Base-by-base conservation (phyloP, 2,888 invertebrate genomes). In the Sphecodes monilicornis region DNA sequence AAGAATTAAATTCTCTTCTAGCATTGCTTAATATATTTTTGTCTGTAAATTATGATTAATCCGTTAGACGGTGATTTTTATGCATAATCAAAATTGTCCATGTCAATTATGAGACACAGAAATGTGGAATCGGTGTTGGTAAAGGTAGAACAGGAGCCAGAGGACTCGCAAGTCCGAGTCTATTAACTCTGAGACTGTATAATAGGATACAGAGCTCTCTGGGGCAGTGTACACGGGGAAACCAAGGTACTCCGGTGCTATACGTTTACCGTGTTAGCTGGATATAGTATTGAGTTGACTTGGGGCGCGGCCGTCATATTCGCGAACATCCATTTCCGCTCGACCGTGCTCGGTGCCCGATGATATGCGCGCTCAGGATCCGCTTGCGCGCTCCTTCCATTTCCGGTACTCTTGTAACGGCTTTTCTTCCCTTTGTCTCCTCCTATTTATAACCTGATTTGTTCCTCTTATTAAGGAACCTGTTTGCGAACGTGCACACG, bases 151-250 rank as follows among this genome's bases (percentile, higher is more conserved):
- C 79, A 78, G 81, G 74, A 77, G 76, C 78, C 78, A 69, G 85
- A 83, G 84, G 86, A 82, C 86, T 86, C 80, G 82, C 86, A 82
- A 88, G 91, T 91, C 91, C 89, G 89, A 91, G 91, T 91, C 90
- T 88, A 91, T 92, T 90, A 91, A 91, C 91, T 91, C 91, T 89
- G 89, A 88, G 89, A 86, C 89, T 89, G 88, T 85, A 88, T 90
- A 88, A 92, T 92, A 88, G 91, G 91, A 91, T 87, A 88, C 88
- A 76, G 85, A 87, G 87, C 86, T 88, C 87, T 79, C 69, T 81
- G 80, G 88, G 87, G 86, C 90, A 90, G 89, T 86, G 88, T 87
- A 86, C 88, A 85, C 5, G 16, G 80, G 82, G 88, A 90, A 85
- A 86, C 88, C 69, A 69, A 54, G 75, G 39, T 79, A 79, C 74